phyloP scores from a whole-genome alignment of 2,797 vertebrate genomes.

The Fundulus diaphanus region DNA sequence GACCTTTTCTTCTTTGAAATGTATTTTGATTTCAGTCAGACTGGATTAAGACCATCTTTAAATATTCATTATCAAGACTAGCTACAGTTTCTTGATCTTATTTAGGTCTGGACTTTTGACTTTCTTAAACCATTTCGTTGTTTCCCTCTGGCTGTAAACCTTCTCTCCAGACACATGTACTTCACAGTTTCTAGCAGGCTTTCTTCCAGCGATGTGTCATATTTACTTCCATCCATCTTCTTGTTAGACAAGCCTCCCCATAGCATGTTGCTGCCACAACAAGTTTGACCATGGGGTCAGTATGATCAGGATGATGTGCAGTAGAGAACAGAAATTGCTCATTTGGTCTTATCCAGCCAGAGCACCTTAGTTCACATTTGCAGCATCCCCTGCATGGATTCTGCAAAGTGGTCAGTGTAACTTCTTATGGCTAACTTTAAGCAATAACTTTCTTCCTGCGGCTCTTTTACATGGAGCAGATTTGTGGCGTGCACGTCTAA shows the following conservation, averaged over 20 bases:
- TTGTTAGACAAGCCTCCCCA: no score
- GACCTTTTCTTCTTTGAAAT: no score
- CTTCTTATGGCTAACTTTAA: background rate
- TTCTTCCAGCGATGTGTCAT: background rate
- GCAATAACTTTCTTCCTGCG: background rate
- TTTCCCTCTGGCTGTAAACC: background rate
- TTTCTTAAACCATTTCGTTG: background rate
- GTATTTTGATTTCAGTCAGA: no score
- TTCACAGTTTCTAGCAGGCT: background rate
- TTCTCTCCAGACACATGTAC: background rate
- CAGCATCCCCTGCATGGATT: background rate
- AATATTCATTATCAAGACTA: background rate
- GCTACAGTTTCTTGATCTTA: background rate
- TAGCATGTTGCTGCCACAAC: background rate
- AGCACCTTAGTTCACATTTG: background rate
- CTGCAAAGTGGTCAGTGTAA: background rate
- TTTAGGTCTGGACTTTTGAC: background rate
- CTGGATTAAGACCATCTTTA: no score
- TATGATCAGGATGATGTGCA: background rate
- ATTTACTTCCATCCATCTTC: no score
- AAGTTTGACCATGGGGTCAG: background rate
- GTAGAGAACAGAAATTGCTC: no score
- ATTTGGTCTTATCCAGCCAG: no score
- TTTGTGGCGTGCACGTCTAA: background rate
- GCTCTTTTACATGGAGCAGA: background rate